Percentiles rank a stretch among this genome's conserved stretches.
These are phyloP conservation scores for Microctonus brassicae DNA, from an alignment of 2,888 invertebrate genomes.

Conservation along the genomic window DNA sequence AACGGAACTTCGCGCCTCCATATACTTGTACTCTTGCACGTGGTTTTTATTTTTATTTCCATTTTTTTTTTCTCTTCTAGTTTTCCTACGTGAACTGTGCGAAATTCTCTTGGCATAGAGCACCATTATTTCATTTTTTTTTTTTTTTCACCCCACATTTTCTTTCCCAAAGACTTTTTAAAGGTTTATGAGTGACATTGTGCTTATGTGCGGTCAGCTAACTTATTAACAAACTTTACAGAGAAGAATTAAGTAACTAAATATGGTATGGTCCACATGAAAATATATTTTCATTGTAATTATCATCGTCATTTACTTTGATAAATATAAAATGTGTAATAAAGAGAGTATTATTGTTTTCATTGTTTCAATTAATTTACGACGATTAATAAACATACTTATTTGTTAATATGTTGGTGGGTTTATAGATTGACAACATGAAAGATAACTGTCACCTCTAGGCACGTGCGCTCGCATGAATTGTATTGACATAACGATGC, in stretches of 20 bases:
- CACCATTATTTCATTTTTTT: slow-evolving; percentile 23
- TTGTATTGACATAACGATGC: slow-evolving; percentile 36
- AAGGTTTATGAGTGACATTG: neutral
- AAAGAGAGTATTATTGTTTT: neutral
- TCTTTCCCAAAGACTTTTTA: slow-evolving; percentile 3
- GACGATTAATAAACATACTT: slow-evolving; percentile 44
- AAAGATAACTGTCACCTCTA: neutral
- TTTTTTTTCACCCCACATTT: slow-evolving; percentile 20
- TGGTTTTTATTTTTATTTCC: slow-evolving; percentile 30
- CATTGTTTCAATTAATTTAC: slow-evolving; percentile 44
- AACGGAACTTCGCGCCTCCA: slow-evolving; percentile 58
- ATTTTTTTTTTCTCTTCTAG: slow-evolving; percentile 19
- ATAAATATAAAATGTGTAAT: too few relatives aligned
- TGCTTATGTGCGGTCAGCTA: neutral
- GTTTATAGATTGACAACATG: neutral
- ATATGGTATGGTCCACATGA: neutral
- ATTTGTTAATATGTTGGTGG: slow-evolving; percentile 16
- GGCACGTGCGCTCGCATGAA: slow-evolving; percentile 37
- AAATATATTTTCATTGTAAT: neutral
- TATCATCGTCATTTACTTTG: neutral
- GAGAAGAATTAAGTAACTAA: neutral
- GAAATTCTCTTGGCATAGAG: slow-evolving; percentile 3
- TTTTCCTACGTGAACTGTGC: slow-evolving; percentile 17
- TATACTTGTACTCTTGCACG: slow-evolving; percentile 9
- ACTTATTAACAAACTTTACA: neutral